Evolutionary conservation across 2,888 invertebrate genomes (phyloP), one percentile per base, ranked within the genome.

Genomic region (Hemicrepidius hirtus): DNA sequence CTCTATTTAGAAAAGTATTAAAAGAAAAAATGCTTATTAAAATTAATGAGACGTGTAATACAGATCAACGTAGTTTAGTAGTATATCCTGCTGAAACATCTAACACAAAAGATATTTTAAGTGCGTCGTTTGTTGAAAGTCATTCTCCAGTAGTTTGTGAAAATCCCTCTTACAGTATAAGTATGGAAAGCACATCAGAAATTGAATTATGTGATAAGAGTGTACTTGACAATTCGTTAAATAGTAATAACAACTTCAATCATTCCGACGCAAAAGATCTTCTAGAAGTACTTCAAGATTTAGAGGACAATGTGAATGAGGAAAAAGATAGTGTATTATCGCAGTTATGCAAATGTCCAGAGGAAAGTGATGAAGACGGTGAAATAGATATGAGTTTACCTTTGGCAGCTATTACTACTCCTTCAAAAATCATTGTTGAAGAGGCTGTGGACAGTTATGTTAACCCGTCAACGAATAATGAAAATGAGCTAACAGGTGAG

Each of bases 251-350:
- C 35, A 40, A 70, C 32, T 32, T 68, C n/a, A 67, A 75, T 76
- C 76, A 81, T 77, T 84, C 83, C 64, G 82, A 84, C 28, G 84
- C 80, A 1, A 62, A 78, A 66, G 63, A 82, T 60, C 77, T 85
- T 21, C 69, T 83, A 6, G 74, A 80, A 21, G 68, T 85, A 40
- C 74, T 84, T 62, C 70, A 82, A 49, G 79, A 84, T 74, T 78
- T 85, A 66, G 76, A 79, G 21, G 84, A 88, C 41, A 85, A 83
- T 65, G 84, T 87, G 20, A 83, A 81, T 55, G 82, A 92, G 57
- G 95, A 95, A 82, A 88, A 92, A 73, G 95, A 95, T 82, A 95
- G 95, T 82, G 88, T 95, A 40, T 88, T 96, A 63, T 85, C 86
- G 9, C 86, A 86, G 82, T 80, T 75, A 32, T 74, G 77, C 0